Conservation (phyloP, 1,140 invertebrate species). For the Temnothorax longispinosus region DNA sequence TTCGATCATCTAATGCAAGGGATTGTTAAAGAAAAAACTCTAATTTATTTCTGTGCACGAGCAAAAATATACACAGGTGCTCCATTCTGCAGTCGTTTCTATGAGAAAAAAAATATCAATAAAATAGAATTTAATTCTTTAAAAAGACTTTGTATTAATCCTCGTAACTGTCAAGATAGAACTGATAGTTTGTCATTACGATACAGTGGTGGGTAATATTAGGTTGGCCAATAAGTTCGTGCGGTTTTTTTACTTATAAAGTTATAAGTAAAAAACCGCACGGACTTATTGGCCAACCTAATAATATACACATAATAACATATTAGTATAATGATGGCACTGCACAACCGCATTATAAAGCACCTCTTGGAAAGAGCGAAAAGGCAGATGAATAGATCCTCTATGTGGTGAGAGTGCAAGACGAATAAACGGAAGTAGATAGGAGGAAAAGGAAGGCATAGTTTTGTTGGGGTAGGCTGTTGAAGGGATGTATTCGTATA, state of each 20-base stretch:
- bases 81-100: constrained; percentile 57
- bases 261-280: too few relatives aligned
- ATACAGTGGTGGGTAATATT: neutral
- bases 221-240: too few relatives aligned
- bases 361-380: constrained; percentile 61
- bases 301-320: neutral
- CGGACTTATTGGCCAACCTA: too few relatives aligned
- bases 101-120: neutral
- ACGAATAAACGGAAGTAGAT: constrained; percentile 22
- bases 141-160: neutral
- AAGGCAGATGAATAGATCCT: constrained; percentile 63
- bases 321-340: neutral
- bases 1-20: constrained; percentile 34
- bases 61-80: constrained; percentile 60
- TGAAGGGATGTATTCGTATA: constrained; percentile 53
- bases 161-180: neutral
- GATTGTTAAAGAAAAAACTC: constrained; percentile 53
- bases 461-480: neutral
- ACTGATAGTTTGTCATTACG: neutral
- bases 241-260: too few relatives aligned
- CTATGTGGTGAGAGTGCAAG: constrained; percentile 57
- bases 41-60: constrained; percentile 65
- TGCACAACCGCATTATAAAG: constrained; percentile 60
- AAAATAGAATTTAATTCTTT: neutral
- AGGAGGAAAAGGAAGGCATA: neutral